Percentiles rank a stretch among this genome's conserved stretches.
phyloP scores from a whole-genome alignment of 2,113 vertebrate genomes.

The Siniperca knerii region DNA sequence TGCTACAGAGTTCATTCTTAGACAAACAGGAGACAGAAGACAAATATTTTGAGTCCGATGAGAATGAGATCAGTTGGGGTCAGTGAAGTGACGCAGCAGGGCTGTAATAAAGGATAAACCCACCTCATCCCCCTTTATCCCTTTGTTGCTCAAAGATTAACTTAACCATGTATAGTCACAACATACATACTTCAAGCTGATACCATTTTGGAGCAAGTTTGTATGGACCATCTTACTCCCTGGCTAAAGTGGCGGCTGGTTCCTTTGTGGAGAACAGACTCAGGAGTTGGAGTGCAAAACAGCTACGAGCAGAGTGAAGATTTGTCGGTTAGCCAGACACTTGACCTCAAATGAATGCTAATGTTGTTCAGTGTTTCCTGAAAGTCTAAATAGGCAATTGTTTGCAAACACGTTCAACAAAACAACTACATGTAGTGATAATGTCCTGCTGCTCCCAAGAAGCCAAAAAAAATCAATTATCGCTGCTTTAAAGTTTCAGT shows the following conservation, averaged over 20 bases:
- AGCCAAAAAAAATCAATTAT: too few species aligned
- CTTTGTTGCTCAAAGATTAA: conserved; percentile 27
- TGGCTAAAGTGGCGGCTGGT: not conserved
- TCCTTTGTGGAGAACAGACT: not conserved
- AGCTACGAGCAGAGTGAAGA: not conserved
- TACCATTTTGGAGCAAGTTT: conserved; percentile 18
- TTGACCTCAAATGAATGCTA: not conserved
- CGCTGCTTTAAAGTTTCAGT: not conserved
- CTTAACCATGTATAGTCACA: conserved; percentile 55
- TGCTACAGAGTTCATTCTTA: not conserved
- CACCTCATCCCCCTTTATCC: conserved; percentile 42
- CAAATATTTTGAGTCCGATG: not conserved
- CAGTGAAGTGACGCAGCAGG: not conserved
- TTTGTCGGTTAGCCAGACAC: not conserved
- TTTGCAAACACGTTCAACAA: not conserved
- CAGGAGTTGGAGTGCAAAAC: not conserved
- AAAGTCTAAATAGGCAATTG: not conserved
- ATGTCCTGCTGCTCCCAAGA: not conserved
- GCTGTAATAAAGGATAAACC: conserved; percentile 37
- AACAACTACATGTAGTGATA: not conserved
- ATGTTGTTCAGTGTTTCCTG: not conserved
- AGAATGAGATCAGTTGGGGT: conserved; percentile 5
- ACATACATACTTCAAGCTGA: conserved; percentile 5
- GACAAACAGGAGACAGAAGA: not conserved
- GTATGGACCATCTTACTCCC: not conserved